Evolutionary conservation across 2,113 vertebrate species (phyloP).

Genomic region (Notothenia rossii): DNA sequence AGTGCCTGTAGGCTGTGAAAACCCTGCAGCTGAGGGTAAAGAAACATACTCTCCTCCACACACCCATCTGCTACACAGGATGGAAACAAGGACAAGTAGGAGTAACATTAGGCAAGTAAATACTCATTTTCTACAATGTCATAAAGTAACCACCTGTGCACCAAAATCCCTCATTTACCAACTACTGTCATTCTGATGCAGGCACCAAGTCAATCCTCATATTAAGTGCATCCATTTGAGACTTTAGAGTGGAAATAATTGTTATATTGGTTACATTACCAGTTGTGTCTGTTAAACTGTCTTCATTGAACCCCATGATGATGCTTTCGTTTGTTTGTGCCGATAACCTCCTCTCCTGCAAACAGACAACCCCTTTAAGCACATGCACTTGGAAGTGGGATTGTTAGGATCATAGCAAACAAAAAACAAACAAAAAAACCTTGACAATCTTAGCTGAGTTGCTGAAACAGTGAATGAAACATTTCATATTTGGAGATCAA

Average conservation of each 20-base stretch:
- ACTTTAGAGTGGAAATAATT: too few relatives aligned
- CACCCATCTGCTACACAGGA: constrained; percentile 52
- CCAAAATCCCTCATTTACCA: not conserved
- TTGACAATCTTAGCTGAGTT: too few relatives aligned
- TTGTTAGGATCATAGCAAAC: not conserved
- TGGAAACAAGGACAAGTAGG: not conserved
- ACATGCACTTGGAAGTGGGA: not conserved
- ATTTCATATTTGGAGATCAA: too few relatives aligned
- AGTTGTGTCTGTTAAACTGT: constrained; percentile 40
- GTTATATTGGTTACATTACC: constrained; percentile 10
- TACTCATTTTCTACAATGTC: not conserved
- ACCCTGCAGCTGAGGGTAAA: constrained; percentile 61
- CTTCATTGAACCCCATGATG: constrained; percentile 74
- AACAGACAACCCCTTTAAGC: not conserved
- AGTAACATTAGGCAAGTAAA: not conserved
- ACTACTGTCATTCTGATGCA: not conserved
- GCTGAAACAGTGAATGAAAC: too few relatives aligned
- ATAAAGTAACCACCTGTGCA: not conserved
- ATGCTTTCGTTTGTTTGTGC: constrained; percentile 71
- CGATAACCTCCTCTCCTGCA: constrained; percentile 72
- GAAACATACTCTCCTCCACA: constrained; percentile 65
- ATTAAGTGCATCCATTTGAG: not conserved
- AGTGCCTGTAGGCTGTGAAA: constrained; percentile 65
- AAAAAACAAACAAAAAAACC: not conserved
- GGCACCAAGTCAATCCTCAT: too few relatives aligned